Evolutionary conservation across 2,888 invertebrate genomes (phyloP), one percentile per base, ranked within the genome.

Genomic region (Himalopsyche anomala): DNA sequence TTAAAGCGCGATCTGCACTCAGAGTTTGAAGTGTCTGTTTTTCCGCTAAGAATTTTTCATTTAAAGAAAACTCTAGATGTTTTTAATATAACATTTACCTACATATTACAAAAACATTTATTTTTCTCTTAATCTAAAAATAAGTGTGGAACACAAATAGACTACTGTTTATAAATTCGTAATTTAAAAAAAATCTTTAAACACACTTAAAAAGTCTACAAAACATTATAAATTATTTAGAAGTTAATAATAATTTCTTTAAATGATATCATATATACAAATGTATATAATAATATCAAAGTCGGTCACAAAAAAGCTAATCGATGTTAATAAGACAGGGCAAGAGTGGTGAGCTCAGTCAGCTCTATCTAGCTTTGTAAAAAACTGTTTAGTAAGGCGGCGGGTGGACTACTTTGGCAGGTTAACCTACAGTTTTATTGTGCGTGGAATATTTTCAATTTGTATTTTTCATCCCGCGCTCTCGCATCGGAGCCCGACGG

Each of bases 391-490:
- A 74, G 74, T 38, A 36, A 38, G 74, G 74, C 74, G 15, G 38
- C 36, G 36, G 74, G 36, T 74, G 74, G 74, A 74, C 74, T 36
- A 15, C 74, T 28, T 5, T 8, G 36, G 12, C 74, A 36, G 74
- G 74, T 69, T 69, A 69, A 69, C 36, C 5, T 12, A 74, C 38
- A 38, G 55, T 82, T 82, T 82, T 55, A 82, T 36, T 36, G 19
- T 40, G 54, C 82, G 55, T 40, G 36, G 56, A 82, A 56, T 17
- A 74, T 74, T 74, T 82, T 82, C 82, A 82, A 82, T 82, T 82
- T 82, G 54, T 56, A 12, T 45, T 45, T 28, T 45, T 45, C 80
- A n/a, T 36, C 42, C 28, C 40, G 80, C n/a, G 38, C 80, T 80
- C n/a, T 80, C 17, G 80, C 51, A 42, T 80, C 51, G 42, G 45